phyloP scores from a whole-genome alignment of 2,888 invertebrate genomes.

The Eudemis profundana region DNA sequence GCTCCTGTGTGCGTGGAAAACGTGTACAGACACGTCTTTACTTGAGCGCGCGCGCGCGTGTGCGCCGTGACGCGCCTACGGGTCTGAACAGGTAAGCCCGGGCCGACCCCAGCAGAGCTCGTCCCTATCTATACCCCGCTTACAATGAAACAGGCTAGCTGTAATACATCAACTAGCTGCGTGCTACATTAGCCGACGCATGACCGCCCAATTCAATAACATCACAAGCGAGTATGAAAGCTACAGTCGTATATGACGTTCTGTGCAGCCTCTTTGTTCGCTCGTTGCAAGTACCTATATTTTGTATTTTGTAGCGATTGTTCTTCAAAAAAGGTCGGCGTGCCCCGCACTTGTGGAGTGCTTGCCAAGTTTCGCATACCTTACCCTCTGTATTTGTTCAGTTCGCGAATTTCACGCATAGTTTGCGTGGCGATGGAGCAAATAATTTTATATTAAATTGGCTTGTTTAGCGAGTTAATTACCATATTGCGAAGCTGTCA shows the following conservation, averaged over 20 bases:
- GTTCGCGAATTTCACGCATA: slow-evolving; percentile 59
- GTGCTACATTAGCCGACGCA: slow-evolving; percentile 70
- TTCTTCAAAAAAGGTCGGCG: slow-evolving; percentile 53
- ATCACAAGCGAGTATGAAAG: slow-evolving; percentile 15
- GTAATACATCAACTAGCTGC: slow-evolving; percentile 73
- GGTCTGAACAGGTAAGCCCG: slow-evolving; percentile 81
- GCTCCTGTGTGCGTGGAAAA: slow-evolving; percentile 34
- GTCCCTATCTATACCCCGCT: slow-evolving; percentile 75
- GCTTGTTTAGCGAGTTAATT: slow-evolving; percentile 60
- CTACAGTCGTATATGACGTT: slow-evolving; percentile 21
- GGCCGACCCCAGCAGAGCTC: slow-evolving; percentile 72
- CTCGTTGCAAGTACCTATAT: slow-evolving; percentile 50
- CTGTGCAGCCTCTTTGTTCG: slow-evolving; percentile 36
- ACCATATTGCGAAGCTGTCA: slow-evolving; percentile 52
- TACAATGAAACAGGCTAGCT: slow-evolving; percentile 73
- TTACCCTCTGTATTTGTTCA: slow-evolving; percentile 60
- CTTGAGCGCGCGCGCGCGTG: slow-evolving; percentile 50
- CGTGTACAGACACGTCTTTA: slow-evolving; percentile 47
- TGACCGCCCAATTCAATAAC: slow-evolving; percentile 50
- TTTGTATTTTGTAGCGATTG: slow-evolving; percentile 43
- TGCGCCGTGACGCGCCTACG: slow-evolving; percentile 74
- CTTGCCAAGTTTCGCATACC: slow-evolving; percentile 58
- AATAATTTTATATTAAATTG: slow-evolving; percentile 59
- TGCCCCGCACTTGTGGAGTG: slow-evolving; percentile 52
- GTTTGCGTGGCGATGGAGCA: slow-evolving; percentile 55